Evolutionary conservation across 2,797 vertebrate species (phyloP), one percentile per base, ranked within the genome.

Genomic region (Carcharodon carcharias): DNA sequence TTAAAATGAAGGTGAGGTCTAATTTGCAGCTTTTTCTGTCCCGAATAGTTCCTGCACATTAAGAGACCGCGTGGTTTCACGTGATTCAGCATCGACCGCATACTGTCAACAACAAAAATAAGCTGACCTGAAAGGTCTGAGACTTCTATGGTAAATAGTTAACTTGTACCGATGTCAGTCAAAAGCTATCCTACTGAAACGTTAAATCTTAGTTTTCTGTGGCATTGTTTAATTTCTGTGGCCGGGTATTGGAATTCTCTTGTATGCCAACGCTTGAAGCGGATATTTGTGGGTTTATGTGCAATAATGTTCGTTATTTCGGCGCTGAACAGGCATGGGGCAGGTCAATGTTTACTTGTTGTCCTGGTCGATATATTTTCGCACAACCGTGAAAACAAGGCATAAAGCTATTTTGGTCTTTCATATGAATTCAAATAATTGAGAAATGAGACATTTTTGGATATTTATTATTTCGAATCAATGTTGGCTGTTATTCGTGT

Each of bases 311-410:
- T 77, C 28, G 28, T 95, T 77, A 56, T 77, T 95, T 95, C 45
- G 28, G 26, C 40, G 50, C 50, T 56, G 69, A 56, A 95, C 28
- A 73, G 94, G 94, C 94, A 71, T 95, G 67, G 91, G 69, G 45
- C 94, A 54, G 5, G 77, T 95, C 50, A 77, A 73, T 71, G 94
- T 95, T 95, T 95, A 95, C 94, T 95, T 95, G 67, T 77, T 95
- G 69, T 95, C 50, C 28, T 56, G 69, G 54, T 56, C 61, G n/a
- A 56, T 95, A 95, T 95, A 77, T 77, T 95, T 95, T 95, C 94
- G 94, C 45, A 77, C 67, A 77, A 56, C 65, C 26, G 16, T 95
- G 45, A 71, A 56, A 54, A 35, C 69, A 73, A 95, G 28, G n/a
- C 67, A 77, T 73, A 56, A 73, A 95, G 69, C 28, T 95, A 95